These are phyloP conservation scores for Macrosiphum euphorbiae DNA, from an alignment of 2,888 invertebrate genomes.

Conservation along the genomic window DNA sequence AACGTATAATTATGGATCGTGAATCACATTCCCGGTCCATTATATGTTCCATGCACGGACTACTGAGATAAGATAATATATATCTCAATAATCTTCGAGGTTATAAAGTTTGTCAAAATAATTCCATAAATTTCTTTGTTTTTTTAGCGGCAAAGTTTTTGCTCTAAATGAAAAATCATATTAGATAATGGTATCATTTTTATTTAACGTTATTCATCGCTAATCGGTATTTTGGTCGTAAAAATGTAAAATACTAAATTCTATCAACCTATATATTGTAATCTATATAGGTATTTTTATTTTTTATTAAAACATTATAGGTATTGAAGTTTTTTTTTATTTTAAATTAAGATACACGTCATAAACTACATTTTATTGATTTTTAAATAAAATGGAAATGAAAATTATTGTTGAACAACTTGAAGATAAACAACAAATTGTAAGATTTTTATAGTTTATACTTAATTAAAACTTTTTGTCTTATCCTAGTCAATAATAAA, in stretches of 20 bases:
- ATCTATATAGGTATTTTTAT: no score
- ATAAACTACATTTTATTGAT: neutral
- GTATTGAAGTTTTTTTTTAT: neutral
- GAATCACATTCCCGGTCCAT: no score
- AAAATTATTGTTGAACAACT: constrained; percentile 51
- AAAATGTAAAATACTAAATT: neutral
- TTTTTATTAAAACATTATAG: neutral
- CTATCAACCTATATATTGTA: no score
- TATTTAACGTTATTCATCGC: neutral
- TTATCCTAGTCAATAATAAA: no score
- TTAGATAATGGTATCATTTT: neutral
- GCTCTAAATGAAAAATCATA: neutral
- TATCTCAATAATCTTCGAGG: no score
- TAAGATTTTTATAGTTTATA: constrained; percentile 18
- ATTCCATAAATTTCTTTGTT: neutral
- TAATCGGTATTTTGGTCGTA: neutral
- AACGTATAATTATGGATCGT: no score
- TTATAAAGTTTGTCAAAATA: no score
- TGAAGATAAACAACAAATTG: constrained; percentile 58
- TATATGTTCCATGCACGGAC: no score
- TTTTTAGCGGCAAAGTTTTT: neutral
- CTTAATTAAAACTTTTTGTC: neutral
- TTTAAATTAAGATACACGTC: neutral
- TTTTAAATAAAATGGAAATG: constrained; percentile 32
- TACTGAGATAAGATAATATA: no score